A percentile compares a stretch with the other conserved stretches of the same genome.
Evolutionary conservation across 2,888 invertebrate species (phyloP).

Genomic region (Drosophila planitibia): DNA sequence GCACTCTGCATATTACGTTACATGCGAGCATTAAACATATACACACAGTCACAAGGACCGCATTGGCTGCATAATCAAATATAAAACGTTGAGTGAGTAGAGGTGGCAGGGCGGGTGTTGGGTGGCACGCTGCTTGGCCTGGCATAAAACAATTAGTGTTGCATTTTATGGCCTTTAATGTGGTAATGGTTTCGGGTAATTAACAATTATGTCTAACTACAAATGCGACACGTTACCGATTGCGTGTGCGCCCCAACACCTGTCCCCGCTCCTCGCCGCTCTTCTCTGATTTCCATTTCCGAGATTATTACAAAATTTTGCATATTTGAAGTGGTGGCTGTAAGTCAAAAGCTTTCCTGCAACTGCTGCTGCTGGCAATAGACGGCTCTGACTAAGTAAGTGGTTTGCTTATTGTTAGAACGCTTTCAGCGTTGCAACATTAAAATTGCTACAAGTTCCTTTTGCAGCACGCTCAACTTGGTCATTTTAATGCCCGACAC

Average conservation of each 20-base stretch:
- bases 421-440: constrained; percentile 62
- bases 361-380: constrained; percentile 63
- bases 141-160: constrained; percentile 81
- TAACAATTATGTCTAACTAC: constrained; percentile 82
- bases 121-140: constrained; percentile 26
- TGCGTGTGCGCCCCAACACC: constrained; percentile 58
- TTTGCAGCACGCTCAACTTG: constrained; percentile 46
- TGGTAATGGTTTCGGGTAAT: constrained; percentile 81
- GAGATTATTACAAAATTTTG: constrained; percentile 76
- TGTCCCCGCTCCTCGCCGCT: neutral
- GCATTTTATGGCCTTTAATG: constrained; percentile 82
- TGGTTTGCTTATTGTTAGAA: constrained; percentile 74
- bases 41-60: neutral
- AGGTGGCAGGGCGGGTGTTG: neutral
- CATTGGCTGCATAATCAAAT: constrained; percentile 75
- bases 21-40: constrained; percentile 64
- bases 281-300: constrained; percentile 17
- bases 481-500: constrained; percentile 20
- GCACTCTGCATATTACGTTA: constrained; percentile 68
- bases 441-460: constrained; percentile 69
- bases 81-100: constrained; percentile 60
- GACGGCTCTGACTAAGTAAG: constrained; percentile 66
- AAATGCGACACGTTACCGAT: constrained; percentile 81
- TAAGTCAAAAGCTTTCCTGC: constrained; percentile 43
- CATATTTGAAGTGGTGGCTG: constrained; percentile 69